phyloP scores from a whole-genome alignment of 2,888 invertebrate species.

The Metellina segmentata region DNA sequence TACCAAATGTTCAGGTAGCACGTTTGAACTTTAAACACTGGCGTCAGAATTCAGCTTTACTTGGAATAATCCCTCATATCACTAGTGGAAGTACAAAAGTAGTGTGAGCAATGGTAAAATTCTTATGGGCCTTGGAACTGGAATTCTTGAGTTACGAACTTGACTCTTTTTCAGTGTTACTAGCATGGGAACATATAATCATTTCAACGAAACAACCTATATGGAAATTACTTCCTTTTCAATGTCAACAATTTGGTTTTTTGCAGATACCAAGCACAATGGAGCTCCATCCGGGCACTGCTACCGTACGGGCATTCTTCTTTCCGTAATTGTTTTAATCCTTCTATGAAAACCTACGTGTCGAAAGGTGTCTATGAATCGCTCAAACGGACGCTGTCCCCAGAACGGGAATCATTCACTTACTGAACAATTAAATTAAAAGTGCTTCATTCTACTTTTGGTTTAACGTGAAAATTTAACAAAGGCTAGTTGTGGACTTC shows the following conservation, averaged over 20 bases:
- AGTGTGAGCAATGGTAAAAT: too few species aligned
- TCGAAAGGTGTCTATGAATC: conserved; percentile 2
- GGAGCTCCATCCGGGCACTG: not conserved
- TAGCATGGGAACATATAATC: too few species aligned
- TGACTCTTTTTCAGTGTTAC: too few species aligned
- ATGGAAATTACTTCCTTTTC: too few species aligned
- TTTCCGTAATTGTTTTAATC: conserved; percentile 17
- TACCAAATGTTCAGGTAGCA: too few species aligned
- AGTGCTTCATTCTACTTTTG: conserved; percentile 8
- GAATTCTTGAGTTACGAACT: too few species aligned
- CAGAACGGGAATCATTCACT: not conserved
- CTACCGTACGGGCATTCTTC: conserved; percentile 10
- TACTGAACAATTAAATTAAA: not conserved
- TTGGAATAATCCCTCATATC: too few species aligned
- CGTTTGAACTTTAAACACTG: too few species aligned
- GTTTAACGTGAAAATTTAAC: not conserved
- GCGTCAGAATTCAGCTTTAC: too few species aligned
- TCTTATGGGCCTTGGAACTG: too few species aligned
- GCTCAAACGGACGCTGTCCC: not conserved
- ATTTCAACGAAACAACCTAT: too few species aligned
- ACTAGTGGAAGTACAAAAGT: too few species aligned
- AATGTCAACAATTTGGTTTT: not conserved
- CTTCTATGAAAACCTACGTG: conserved; percentile 30
- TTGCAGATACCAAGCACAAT: conserved; percentile 43
- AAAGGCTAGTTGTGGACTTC: not conserved